Base-by-base conservation (phyloP, 92 coral and sea anemone genomes). In the Umimayanthus kanabou region DNA sequence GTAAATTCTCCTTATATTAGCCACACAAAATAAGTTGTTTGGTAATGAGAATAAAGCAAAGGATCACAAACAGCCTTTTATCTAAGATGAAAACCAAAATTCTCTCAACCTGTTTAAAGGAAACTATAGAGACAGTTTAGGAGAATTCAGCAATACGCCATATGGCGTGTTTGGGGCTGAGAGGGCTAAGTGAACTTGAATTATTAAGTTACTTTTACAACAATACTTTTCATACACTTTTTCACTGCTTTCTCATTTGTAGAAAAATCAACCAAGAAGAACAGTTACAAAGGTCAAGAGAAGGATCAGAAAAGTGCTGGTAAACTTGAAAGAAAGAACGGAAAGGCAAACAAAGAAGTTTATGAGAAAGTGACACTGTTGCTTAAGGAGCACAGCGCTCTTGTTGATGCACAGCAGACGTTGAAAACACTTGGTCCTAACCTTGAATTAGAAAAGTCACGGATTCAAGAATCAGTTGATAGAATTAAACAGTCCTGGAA, bases 381-480 rank as follows among this genome's bases (percentile, higher is more conserved):
- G 25, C 61, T 83, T 53, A 30, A 83, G 87, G 77, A 83, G 14
- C 87, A 83, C 45, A 50, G 47, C 14, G 25, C 67, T 23, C 77
- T 83, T 45, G 43, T 83, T 14, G 13, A 45, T 42, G 78, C 78
- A 26, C 47, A 83, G 16, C 66, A 83, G 67, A 26, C 79, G 15
- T 28, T 83, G 64, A 70, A 28, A 83, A 83, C 87, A 83, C 87
- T 83, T 28, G 66, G 79, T 37, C 78, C 87, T 14, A 30, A 83
- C 30, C 47, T 83, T 28, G 87, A 83, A 29, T 69, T 61, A 45
- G 78, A 83, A 70, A 83, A 83, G 49, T 45, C 55, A 7, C 74
- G 45, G 78, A 83, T 83, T 69, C 66, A 83, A 45, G 67, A 71
- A 23, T 83, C 78, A 28, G 42, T 70, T 40, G 77, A 43, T 15